Evolutionary conservation across 2,888 invertebrate species (phyloP).

Genomic region (Koerneria pararmatus): DNA sequence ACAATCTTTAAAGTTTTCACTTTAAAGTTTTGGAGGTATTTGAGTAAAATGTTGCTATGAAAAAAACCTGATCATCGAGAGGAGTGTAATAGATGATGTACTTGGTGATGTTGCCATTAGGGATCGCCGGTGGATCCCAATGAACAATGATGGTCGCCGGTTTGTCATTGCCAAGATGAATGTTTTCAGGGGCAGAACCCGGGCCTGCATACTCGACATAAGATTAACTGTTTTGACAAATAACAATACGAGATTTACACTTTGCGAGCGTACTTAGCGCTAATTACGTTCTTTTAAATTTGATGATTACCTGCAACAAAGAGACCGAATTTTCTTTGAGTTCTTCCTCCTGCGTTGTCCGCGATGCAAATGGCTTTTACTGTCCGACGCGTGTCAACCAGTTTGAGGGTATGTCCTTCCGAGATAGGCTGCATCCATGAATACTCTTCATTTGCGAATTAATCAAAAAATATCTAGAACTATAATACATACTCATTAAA

Average conservation of each 20-base stretch:
- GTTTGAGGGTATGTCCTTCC: slow-evolving; percentile 42
- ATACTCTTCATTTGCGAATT: too few species aligned
- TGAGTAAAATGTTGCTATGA: not conserved
- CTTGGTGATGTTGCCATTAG: slow-evolving; percentile 56
- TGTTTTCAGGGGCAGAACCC: slow-evolving; percentile 55
- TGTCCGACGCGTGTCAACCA: slow-evolving; percentile 47
- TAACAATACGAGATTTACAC: not conserved
- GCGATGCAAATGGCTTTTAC: slow-evolving; percentile 50
- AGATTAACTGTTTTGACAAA: not conserved
- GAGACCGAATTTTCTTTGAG: slow-evolving; percentile 48
- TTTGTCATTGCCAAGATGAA: slow-evolving; percentile 46
- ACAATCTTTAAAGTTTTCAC: too few species aligned
- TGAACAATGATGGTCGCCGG: slow-evolving; percentile 51
- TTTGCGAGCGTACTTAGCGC: not conserved
- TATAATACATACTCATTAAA: too few species aligned
- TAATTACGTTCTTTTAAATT: not conserved
- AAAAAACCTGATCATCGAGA: slow-evolving; percentile 50
- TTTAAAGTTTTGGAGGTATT: slow-evolving; percentile 1
- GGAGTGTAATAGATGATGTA: slow-evolving; percentile 59
- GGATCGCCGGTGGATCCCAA: slow-evolving; percentile 53
- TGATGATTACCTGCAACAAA: slow-evolving; percentile 42
- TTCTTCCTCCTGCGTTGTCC: slow-evolving; percentile 51
- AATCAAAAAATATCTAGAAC: too few species aligned
- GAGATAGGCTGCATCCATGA: slow-evolving; percentile 44
- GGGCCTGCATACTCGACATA: slow-evolving; percentile 35